Evolutionary conservation across 2,797 vertebrate species (phyloP).

Genomic region (Coranthus polyacanthus): DNA sequence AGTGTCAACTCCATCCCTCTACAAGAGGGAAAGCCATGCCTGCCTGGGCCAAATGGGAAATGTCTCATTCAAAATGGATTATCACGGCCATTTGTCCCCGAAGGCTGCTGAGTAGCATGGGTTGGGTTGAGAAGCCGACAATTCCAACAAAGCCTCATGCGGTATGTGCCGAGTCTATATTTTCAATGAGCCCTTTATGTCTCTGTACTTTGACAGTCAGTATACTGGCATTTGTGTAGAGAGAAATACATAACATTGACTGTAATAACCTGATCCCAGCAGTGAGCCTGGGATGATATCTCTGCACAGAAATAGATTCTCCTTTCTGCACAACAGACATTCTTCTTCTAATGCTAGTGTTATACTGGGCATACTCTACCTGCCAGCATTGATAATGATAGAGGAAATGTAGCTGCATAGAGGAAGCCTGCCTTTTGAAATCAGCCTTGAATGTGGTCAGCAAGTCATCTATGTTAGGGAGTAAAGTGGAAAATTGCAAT

Average conservation of each 20-base stretch:
- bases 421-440: slow-evolving; percentile 40
- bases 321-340: slow-evolving; percentile 43
- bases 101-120: slow-evolving; percentile 66
- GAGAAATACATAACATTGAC: slow-evolving; percentile 58
- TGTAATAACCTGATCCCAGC: slow-evolving; percentile 60
- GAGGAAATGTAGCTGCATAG: slow-evolving; percentile 14
- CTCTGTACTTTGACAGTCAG: slow-evolving; percentile 66
- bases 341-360: slow-evolving; percentile 46
- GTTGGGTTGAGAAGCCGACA: slow-evolving; percentile 69
- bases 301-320: slow-evolving; percentile 54
- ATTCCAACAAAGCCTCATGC: slow-evolving; percentile 58
- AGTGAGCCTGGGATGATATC: slow-evolving; percentile 59
- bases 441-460: slow-evolving; percentile 22
- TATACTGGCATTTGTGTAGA: slow-evolving; percentile 66
- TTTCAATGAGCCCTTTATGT: slow-evolving; percentile 73
- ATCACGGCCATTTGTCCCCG: slow-evolving; percentile 69
- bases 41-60: slow-evolving; percentile 65
- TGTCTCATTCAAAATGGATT: slow-evolving; percentile 82
- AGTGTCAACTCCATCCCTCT: slow-evolving; percentile 58
- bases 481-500: slow-evolving; percentile 40
- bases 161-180: slow-evolving; percentile 66
- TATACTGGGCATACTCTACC: slow-evolving; percentile 30
- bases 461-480: slow-evolving; percentile 40
- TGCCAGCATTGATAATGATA: slow-evolving; percentile 46
- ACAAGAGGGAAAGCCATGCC: slow-evolving; percentile 51